Conservation (phyloP, 2,113 vertebrate genomes). For the Taxidea taxus region DNA sequence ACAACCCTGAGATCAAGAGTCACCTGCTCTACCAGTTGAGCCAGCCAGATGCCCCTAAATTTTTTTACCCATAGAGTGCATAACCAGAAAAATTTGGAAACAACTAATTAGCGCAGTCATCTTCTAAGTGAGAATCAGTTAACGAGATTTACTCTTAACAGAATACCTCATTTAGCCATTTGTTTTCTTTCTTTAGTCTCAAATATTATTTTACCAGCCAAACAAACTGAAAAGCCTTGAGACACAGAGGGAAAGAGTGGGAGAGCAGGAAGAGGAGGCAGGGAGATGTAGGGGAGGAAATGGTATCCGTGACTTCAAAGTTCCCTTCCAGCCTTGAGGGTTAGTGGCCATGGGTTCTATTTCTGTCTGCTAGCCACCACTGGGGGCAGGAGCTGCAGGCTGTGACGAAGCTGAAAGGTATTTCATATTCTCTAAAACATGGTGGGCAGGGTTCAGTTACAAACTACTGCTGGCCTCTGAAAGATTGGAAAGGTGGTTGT, state of each 20-base stretch:
- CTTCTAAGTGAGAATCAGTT: slow-evolving; percentile 1
- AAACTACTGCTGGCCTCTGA: not conserved
- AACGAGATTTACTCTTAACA: not conserved
- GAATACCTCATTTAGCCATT: not conserved
- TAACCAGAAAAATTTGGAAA: not conserved
- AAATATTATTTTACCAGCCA: not conserved
- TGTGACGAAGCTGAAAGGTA: not conserved
- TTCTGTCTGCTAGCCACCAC: not conserved
- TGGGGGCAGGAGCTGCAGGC: not conserved
- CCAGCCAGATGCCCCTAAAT: not conserved
- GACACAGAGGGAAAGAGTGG: not conserved
- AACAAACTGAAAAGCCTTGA: not conserved
- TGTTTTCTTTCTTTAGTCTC: not conserved
- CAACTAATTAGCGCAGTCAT: not conserved
- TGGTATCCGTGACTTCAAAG: no score
- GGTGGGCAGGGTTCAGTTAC: not conserved
- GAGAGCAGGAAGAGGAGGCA: not conserved
- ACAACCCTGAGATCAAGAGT: not conserved
- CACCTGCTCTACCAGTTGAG: not conserved
- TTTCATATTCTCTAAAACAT: not conserved
- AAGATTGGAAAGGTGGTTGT: slow-evolving; percentile 34
- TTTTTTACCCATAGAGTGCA: not conserved
- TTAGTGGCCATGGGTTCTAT: not conserved
- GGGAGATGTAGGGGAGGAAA: not conserved
- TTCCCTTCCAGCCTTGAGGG: not conserved